phyloP scores from a whole-genome alignment of 2,888 invertebrate species.

The Melieria omissa region DNA sequence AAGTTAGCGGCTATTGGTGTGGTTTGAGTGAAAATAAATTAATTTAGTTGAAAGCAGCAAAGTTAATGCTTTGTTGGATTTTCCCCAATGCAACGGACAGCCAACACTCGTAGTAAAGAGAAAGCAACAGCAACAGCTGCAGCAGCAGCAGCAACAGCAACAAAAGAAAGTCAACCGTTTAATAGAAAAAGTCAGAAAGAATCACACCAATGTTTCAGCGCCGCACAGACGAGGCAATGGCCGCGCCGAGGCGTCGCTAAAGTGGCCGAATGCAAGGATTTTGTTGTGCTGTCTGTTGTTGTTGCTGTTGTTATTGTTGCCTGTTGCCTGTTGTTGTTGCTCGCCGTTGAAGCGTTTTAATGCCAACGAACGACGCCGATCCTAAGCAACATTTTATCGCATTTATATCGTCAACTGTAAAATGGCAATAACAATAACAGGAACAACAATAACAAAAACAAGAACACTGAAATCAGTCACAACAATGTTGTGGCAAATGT shows the following conservation, averaged over 20 bases:
- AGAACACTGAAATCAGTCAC: constrained; percentile 13
- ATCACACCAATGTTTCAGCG: constrained; percentile 8
- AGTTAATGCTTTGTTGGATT: constrained; percentile 60
- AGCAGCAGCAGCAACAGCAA: constrained; percentile 4
- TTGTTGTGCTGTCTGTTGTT: constrained; percentile 17
- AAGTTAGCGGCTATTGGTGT: constrained; percentile 27
- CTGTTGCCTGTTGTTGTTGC: constrained; percentile 19
- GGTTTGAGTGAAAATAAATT: constrained; percentile 60
- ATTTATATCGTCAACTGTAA: constrained; percentile 43
- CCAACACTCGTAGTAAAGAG: not conserved
- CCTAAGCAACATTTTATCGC: constrained; percentile 40
- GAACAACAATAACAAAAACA: constrained; percentile 23
- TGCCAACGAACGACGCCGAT: constrained; percentile 25
- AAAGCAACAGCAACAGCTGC: not conserved
- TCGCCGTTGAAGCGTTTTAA: constrained; percentile 26
- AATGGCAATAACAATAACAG: constrained; percentile 23
- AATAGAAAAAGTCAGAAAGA: constrained; percentile 23
- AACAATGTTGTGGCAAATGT: constrained; percentile 35
- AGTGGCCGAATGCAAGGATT: not conserved
- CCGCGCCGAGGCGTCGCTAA: not conserved
- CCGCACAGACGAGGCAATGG: not conserved
- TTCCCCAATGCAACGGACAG: constrained; percentile 28
- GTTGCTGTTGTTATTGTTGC: constrained; percentile 24
- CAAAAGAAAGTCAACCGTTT: constrained; percentile 20
- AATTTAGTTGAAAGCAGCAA: constrained; percentile 65